Evolutionary conservation across 1,140 invertebrate genomes (phyloP).

Genomic region (Oscheius sp.): DNA sequence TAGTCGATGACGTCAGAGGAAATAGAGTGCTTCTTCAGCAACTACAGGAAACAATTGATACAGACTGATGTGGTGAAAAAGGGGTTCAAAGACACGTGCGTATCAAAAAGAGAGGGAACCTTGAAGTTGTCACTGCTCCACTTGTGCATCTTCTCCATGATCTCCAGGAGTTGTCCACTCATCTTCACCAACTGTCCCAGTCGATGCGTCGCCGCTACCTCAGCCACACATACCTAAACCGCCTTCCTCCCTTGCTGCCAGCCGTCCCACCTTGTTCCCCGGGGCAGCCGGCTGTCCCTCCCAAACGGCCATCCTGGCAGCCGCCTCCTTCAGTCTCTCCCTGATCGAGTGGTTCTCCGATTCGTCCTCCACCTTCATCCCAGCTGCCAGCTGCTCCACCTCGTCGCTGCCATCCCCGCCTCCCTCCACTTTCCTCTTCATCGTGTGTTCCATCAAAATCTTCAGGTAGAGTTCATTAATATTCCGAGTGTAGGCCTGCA

Average conservation of each 20-base stretch:
- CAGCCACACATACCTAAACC: not conserved
- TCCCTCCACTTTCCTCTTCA: not conserved
- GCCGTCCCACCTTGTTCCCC: not conserved
- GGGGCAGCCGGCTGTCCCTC: not conserved
- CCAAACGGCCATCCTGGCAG: not conserved
- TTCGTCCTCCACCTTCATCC: not conserved
- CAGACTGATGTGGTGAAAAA: no score
- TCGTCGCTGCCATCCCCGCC: not conserved
- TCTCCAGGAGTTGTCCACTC: not conserved
- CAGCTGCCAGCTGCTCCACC: conserved; percentile 8
- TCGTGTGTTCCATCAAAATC: not conserved
- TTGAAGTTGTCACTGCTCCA: not conserved
- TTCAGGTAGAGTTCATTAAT: not conserved
- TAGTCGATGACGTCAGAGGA: not conserved
- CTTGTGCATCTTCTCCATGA: not conserved
- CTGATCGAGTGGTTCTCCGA: not conserved
- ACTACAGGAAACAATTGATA: no score
- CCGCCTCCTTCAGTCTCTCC: not conserved
- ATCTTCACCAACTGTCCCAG: not conserved
- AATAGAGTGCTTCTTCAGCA: not conserved
- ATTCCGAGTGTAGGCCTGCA: not conserved
- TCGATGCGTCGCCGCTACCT: not conserved
- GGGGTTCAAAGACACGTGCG: no score
- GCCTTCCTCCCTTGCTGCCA: not conserved
- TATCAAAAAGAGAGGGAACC: no score